These are phyloP conservation scores for Trochalopteron elliotii DNA, from an alignment of 2,113 vertebrate species.

Conservation along the genomic window DNA sequence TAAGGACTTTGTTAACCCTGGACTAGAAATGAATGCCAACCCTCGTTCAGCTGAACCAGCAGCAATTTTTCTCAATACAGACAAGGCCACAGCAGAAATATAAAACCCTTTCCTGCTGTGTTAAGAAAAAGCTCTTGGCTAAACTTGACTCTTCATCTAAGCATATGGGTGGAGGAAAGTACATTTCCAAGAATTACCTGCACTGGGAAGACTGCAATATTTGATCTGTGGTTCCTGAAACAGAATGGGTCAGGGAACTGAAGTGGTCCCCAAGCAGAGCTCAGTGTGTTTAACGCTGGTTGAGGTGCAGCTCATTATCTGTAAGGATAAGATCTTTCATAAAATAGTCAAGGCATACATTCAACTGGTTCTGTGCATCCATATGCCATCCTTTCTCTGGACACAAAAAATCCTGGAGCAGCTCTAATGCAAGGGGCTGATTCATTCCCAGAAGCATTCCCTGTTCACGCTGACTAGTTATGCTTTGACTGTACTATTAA, in stretches of 20 bases:
- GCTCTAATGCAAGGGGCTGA: background rate
- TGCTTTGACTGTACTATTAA: background rate
- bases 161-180: background rate
- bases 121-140: slow-evolving; percentile 20
- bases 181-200: background rate
- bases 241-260: background rate
- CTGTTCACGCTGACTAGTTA: background rate
- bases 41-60: background rate
- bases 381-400: background rate
- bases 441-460: background rate
- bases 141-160: slow-evolving; percentile 18
- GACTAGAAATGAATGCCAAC: background rate
- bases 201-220: background rate
- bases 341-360: background rate
- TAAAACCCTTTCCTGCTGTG: slow-evolving; percentile 22
- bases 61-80: slow-evolving; percentile 25
- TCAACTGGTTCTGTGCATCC: background rate
- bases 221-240: slow-evolving; percentile 26
- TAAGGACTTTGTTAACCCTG: background rate
- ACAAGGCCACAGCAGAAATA: background rate
- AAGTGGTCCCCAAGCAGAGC: background rate
- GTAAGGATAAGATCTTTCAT: background rate
- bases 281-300: background rate
- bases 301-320: slow-evolving; percentile 17
- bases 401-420: background rate